Conservation (phyloP, 2,113 vertebrate species). For the Aix galericulata region DNA sequence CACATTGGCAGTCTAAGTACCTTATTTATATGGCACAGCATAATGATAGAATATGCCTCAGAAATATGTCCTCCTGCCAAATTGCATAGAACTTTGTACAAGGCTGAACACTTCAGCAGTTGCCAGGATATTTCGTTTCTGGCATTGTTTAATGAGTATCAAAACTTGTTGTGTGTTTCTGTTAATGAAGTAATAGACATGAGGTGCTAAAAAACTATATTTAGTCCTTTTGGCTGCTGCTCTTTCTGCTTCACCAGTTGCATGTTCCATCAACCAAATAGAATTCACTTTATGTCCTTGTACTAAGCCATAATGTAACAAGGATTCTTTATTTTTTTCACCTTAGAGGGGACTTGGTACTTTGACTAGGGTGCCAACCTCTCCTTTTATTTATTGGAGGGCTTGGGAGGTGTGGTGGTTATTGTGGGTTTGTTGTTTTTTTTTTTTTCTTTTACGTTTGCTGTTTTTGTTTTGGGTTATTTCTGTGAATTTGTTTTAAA, state of each 20-base stretch:
- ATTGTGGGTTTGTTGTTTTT: background rate
- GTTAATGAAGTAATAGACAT: background rate
- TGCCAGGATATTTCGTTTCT: background rate
- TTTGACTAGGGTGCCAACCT: background rate
- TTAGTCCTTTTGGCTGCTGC: background rate
- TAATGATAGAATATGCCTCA: background rate
- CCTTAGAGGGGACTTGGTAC: background rate
- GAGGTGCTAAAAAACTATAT: background rate
- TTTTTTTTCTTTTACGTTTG: background rate
- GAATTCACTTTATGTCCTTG: background rate
- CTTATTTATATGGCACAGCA: background rate
- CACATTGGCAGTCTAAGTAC: fast-evolving
- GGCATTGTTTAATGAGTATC: fast-evolving
- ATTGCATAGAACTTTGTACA: background rate
- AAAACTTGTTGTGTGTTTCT: background rate
- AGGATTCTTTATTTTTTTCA: background rate
- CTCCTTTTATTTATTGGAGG: conserved; percentile 1
- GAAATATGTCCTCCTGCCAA: background rate
- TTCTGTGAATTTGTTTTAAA: background rate
- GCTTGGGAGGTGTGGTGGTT: background rate
- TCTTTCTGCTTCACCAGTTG: background rate
- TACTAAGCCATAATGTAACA: background rate
- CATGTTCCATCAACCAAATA: background rate
- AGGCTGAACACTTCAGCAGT: background rate
- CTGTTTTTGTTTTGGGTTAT: background rate